phyloP scores from a whole-genome alignment of 2,113 vertebrate genomes.

The Hemiscyllium ocellatum region DNA sequence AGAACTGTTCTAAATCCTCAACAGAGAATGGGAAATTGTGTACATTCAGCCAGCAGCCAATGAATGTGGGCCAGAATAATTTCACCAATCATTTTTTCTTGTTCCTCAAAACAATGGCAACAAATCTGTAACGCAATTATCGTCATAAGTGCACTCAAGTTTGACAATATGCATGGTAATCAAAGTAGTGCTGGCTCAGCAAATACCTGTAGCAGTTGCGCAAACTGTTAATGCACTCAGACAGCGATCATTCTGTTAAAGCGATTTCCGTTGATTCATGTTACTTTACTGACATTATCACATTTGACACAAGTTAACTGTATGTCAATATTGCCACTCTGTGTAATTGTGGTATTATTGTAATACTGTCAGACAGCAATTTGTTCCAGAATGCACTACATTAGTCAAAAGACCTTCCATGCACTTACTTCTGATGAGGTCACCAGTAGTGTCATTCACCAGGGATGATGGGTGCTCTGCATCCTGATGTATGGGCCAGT shows the following conservation, averaged over 20 bases:
- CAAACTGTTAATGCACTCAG: slow-evolving; percentile 32
- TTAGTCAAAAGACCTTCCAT: slow-evolving; percentile 28
- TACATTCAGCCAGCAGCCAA: background rate
- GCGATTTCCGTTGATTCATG: slow-evolving; percentile 40
- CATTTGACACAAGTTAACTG: slow-evolving; percentile 47
- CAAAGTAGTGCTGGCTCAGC: background rate
- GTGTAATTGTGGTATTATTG: slow-evolving; percentile 36
- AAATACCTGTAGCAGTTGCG: background rate
- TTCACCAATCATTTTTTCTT: background rate
- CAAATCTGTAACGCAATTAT: background rate
- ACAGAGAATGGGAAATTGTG: too few species aligned
- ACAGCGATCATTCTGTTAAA: slow-evolving; percentile 44
- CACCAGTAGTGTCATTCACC: slow-evolving; percentile 56
- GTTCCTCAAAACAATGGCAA: slow-evolving; percentile 1
- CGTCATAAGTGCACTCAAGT: background rate
- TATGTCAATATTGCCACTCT: slow-evolving; percentile 32
- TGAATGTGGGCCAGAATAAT: background rate
- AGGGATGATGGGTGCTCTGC: slow-evolving; percentile 55
- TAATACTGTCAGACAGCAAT: slow-evolving; percentile 42
- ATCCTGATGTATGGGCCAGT: slow-evolving; percentile 55
- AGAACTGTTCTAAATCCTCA: background rate
- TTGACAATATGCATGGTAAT: background rate
- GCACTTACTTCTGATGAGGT: slow-evolving; percentile 84
- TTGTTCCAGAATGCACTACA: slow-evolving; percentile 46
- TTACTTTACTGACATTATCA: slow-evolving; percentile 42